These are phyloP conservation scores for Palythoa caribaeorum DNA, from an alignment of 92 coral and sea anemone species.

Conservation along the genomic window DNA sequence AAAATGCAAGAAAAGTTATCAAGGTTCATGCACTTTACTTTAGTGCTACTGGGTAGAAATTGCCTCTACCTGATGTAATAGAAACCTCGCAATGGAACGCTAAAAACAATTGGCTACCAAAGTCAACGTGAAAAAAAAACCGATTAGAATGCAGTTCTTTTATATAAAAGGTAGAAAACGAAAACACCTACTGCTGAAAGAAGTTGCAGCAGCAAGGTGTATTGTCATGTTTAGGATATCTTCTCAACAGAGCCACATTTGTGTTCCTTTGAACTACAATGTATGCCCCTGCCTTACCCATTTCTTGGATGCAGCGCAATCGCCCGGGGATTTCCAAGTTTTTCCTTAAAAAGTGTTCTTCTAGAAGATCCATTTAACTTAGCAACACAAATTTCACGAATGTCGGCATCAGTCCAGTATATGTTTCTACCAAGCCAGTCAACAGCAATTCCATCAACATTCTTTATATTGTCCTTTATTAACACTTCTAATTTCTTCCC, in stretches of 20 bases:
- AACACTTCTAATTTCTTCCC: conserved; percentile 68
- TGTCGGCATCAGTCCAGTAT: conserved; percentile 89
- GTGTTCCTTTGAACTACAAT: background rate
- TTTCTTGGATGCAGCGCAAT: conserved; percentile 82
- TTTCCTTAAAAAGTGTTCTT: conserved; percentile 70
- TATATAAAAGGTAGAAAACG: too few species aligned
- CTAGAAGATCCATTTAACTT: conserved; percentile 84
- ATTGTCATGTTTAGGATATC: background rate
- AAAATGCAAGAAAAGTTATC: too few species aligned
- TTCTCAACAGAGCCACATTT: background rate
- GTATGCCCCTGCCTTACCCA: conserved; percentile 71
- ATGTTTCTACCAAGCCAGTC: conserved; percentile 97
- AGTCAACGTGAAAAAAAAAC: too few species aligned
- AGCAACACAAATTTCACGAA: conserved; percentile 80
- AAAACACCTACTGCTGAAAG: background rate
- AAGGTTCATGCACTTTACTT: too few species aligned
- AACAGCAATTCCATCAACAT: conserved; percentile 90
- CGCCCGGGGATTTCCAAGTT: conserved; percentile 78
- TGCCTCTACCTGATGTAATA: too few species aligned
- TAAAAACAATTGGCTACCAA: too few species aligned
- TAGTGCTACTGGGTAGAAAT: too few species aligned
- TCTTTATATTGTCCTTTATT: conserved; percentile 63
- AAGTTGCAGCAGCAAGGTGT: too few species aligned
- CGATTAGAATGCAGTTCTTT: too few species aligned
- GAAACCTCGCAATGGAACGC: too few species aligned